phyloP scores from a whole-genome alignment of 2,113 vertebrate species.

The Plecturocebus donacophilus region DNA sequence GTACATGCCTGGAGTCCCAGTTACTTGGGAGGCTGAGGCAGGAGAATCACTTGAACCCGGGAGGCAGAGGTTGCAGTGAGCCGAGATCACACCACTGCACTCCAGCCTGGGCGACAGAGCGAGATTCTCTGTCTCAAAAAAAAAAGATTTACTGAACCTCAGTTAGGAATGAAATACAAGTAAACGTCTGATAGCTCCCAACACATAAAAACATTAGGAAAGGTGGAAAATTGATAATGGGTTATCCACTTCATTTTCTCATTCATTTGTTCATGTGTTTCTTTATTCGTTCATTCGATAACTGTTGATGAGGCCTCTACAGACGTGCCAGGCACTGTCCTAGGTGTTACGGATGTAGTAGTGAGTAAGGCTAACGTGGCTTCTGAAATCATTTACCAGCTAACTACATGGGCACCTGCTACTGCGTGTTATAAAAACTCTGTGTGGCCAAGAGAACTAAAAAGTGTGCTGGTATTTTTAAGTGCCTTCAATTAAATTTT shows the following conservation, averaged over 20 bases:
- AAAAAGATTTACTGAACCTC: not conserved
- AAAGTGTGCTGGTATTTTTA: not conserved
- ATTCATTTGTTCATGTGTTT: not conserved
- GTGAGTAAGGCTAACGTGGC: not conserved
- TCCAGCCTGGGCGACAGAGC: no score
- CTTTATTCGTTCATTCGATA: not conserved
- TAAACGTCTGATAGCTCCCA: not conserved
- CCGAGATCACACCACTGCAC: no score
- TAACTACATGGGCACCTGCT: not conserved
- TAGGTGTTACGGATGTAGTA: not conserved
- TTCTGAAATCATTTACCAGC: not conserved
- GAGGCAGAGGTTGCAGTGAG: no score
- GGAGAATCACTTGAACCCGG: no score
- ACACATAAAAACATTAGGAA: not conserved
- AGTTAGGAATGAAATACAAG: not conserved
- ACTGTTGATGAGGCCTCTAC: not conserved
- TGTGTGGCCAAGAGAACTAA: not conserved
- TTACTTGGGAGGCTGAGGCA: no score
- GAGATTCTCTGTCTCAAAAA: no score
- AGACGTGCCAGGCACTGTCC: rapidly evolving
- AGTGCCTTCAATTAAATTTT: not conserved
- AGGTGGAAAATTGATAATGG: not conserved
- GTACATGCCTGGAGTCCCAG: no score
- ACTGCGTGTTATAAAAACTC: not conserved
- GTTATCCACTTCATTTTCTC: not conserved